Evolutionary conservation across 1,140 invertebrate genomes (phyloP).

Genomic region (Hormaphis cornu): DNA sequence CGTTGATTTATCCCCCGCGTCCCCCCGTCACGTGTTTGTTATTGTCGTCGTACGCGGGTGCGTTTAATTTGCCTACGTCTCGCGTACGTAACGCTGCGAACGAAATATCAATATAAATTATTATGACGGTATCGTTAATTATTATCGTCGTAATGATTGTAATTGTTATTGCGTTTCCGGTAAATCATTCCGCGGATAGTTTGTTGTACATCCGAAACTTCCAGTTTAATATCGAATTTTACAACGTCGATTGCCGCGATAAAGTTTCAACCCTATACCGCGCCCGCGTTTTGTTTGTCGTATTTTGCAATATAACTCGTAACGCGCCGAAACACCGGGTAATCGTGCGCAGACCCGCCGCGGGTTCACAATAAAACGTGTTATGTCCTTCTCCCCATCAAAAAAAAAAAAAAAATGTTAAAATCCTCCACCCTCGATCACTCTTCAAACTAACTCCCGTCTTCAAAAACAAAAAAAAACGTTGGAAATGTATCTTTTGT

Average conservation of each 20-base stretch:
- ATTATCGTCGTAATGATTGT: too few species aligned
- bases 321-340: too few species aligned
- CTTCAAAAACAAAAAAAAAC: too few species aligned
- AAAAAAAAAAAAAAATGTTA: too few species aligned
- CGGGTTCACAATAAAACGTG: too few species aligned
- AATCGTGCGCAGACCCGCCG: too few species aligned
- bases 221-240: background rate
- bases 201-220: background rate
- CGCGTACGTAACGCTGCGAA: background rate
- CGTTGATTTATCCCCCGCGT: background rate
- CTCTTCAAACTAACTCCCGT: too few species aligned
- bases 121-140: too few species aligned
- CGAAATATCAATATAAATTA: background rate
- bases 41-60: conserved; percentile 10
- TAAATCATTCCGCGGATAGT: background rate
- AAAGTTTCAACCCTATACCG: background rate
- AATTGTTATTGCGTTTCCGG: conserved; percentile 1
- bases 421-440: too few species aligned
- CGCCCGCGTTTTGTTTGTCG: background rate
- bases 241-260: background rate
- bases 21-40: conserved; percentile 11
- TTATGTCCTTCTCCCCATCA: too few species aligned
- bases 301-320: too few species aligned
- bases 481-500: too few species aligned
- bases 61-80: conserved; percentile 7